Evolutionary conservation across 2,797 vertebrate species (phyloP).

Genomic region (Podarcis siculus): DNA sequence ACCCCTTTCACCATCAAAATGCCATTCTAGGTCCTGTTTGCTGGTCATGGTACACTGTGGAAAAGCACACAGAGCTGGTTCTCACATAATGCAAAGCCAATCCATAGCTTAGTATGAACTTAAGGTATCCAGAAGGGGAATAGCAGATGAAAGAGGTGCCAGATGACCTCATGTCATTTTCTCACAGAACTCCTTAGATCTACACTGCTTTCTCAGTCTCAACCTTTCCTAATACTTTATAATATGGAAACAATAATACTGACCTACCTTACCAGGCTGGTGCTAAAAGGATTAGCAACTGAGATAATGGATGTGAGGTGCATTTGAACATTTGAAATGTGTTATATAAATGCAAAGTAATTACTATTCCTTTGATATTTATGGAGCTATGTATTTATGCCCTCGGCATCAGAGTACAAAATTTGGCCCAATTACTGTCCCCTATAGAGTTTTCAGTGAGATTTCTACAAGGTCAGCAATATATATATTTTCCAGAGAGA

Average conservation of each 20-base stretch:
- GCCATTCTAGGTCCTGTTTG: neutral
- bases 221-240: neutral
- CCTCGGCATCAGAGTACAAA: neutral
- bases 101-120: too few relatives aligned
- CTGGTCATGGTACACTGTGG: neutral
- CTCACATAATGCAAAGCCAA: too few relatives aligned
- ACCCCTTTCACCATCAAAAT: neutral
- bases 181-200: too few relatives aligned
- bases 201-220: too few relatives aligned
- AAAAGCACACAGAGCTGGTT: too few relatives aligned
- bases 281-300: neutral
- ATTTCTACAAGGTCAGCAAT: constrained; percentile 18
- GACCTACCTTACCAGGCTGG: neutral
- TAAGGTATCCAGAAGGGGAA: too few relatives aligned
- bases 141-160: neutral
- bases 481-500: constrained; percentile 11
- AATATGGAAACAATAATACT: neutral
- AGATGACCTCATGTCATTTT: too few relatives aligned
- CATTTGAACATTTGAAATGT: neutral
- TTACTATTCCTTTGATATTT: neutral
- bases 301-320: neutral
- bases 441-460: neutral
- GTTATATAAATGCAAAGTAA: neutral
- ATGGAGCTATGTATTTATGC: neutral
- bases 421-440: neutral